These are phyloP conservation scores for Heterodera filipjevi DNA, from an alignment of 2,888 invertebrate genomes.

Conservation along the genomic window DNA sequence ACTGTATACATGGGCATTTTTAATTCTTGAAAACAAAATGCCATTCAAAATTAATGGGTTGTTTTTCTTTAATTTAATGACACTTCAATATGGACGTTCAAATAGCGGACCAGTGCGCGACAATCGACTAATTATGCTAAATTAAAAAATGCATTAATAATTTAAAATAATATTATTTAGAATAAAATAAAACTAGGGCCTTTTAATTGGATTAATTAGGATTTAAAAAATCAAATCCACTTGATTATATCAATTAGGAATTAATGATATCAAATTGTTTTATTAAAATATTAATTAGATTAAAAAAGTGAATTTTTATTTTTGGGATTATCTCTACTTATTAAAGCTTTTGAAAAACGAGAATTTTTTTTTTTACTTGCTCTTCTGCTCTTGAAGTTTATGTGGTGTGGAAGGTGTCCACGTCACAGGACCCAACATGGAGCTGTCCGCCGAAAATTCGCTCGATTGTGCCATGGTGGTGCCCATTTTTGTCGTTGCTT, in stretches of 20 bases:
- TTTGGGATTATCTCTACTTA: too few relatives aligned
- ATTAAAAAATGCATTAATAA: background rate
- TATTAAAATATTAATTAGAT: too few relatives aligned
- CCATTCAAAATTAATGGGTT: too few relatives aligned
- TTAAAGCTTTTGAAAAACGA: too few relatives aligned
- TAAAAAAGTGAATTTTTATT: too few relatives aligned
- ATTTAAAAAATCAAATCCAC: too few relatives aligned
- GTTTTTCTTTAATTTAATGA: too few relatives aligned
- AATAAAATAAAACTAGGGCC: too few relatives aligned
- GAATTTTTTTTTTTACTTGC: background rate
- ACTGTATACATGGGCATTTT: too few relatives aligned
- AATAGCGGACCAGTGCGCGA: background rate
- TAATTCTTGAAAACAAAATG: too few relatives aligned
- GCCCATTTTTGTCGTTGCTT: background rate
- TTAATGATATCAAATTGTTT: too few relatives aligned
- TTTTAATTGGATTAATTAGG: too few relatives aligned
- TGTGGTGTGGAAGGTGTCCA: background rate
- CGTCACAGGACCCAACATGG: background rate
- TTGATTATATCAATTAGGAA: background rate
- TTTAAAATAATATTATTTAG: background rate
- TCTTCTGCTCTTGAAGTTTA: background rate
- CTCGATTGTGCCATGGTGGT: background rate
- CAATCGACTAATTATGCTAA: background rate
- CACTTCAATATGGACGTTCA: background rate
- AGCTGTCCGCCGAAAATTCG: background rate